Percentiles rank a stretch among this genome's conserved stretches.
These are phyloP conservation scores for Emydocephalus ijimae DNA, from an alignment of 2,113 vertebrate genomes.

Conservation along the genomic window DNA sequence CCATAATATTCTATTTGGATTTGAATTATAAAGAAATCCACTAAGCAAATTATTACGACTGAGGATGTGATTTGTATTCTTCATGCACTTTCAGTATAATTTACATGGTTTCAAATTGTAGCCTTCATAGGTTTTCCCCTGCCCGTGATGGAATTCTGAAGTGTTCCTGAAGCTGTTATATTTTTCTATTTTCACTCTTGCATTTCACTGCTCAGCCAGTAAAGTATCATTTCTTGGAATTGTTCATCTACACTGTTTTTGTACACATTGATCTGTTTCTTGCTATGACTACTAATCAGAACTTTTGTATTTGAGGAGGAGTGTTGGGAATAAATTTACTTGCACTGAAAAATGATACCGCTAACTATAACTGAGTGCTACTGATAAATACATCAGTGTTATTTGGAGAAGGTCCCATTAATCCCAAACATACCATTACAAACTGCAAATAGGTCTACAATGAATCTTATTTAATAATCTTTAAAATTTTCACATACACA, in stretches of 20 bases:
- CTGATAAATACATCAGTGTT: background rate
- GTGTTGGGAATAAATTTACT: background rate
- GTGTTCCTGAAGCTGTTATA: background rate
- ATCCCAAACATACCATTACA: background rate
- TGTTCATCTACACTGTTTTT: background rate
- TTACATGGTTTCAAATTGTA: slow-evolving; percentile 13
- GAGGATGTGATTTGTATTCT: background rate
- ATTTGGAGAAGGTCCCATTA: background rate
- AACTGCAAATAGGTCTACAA: background rate
- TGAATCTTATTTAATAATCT: background rate
- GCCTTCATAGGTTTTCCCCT: background rate
- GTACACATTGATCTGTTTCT: slow-evolving; percentile 30
- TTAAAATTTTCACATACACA: background rate
- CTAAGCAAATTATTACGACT: background rate
- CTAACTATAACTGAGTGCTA: background rate
- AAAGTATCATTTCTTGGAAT: slow-evolving; percentile 28
- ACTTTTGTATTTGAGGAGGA: slow-evolving; percentile 7
- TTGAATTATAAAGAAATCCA: background rate
- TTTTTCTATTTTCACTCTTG: slow-evolving; percentile 32
- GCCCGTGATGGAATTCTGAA: slow-evolving; percentile 1
- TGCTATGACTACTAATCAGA: slow-evolving; percentile 24
- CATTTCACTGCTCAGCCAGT: background rate
- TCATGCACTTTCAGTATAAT: background rate
- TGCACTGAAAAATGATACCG: background rate
- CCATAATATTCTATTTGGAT: slow-evolving; percentile 2